Evolutionary conservation across 1,140 invertebrate species (phyloP).

Genomic region (Globodera ellingtonae): DNA sequence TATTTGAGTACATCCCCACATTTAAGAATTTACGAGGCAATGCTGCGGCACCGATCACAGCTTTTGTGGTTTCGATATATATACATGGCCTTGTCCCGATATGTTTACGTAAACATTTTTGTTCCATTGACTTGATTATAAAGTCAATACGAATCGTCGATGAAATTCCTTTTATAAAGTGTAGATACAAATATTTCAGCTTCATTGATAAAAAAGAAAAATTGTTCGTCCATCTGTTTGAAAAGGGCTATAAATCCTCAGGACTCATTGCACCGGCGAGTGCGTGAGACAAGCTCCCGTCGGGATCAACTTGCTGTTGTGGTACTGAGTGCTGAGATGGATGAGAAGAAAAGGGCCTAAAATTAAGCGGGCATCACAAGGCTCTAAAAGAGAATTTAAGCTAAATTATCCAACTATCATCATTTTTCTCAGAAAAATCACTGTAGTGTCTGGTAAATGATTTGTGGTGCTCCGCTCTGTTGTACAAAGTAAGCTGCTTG

Average conservation of each 20-base stretch:
- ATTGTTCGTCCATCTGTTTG: background rate
- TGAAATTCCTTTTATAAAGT: background rate
- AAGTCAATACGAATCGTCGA: background rate
- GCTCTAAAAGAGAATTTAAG: background rate
- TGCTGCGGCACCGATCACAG: conserved; percentile 83
- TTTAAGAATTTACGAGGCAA: conserved; percentile 70
- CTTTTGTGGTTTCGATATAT: conserved; percentile 87
- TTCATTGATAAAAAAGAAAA: background rate
- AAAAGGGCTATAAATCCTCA: conserved; percentile 31
- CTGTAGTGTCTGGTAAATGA: conserved; percentile 36
- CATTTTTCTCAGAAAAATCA: conserved; percentile 4
- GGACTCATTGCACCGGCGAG: conserved; percentile 50
- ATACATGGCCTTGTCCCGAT: conserved; percentile 86
- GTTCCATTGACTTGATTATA: conserved; percentile 4
- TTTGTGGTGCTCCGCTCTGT: conserved; percentile 14
- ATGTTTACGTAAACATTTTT: conserved; percentile 69
- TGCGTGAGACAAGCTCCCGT: conserved; percentile 44
- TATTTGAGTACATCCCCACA: background rate
- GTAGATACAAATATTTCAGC: background rate
- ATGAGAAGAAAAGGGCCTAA: conserved; percentile 31
- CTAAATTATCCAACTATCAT: background rate
- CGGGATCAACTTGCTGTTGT: conserved; percentile 21
- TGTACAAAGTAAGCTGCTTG: conserved; percentile 17
- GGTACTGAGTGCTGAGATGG: background rate
- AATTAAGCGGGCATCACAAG: background rate